A percentile compares a stretch with the other conserved stretches of the same genome.
Evolutionary conservation across 2,797 vertebrate genomes (phyloP).

Genomic region (Leucoraja ocellata): DNA sequence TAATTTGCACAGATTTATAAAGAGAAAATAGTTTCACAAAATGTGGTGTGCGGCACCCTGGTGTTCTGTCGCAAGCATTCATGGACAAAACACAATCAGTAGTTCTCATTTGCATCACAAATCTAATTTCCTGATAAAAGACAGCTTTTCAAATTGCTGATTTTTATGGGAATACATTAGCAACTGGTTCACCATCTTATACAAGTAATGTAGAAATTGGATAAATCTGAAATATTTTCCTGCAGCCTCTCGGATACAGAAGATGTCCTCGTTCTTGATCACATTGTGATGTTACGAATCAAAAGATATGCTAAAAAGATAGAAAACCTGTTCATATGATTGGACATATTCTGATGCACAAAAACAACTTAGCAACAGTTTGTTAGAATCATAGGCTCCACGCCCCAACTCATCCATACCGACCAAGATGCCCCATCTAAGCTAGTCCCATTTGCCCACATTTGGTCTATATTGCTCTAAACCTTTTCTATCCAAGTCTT

Average conservation of each 20-base stretch:
- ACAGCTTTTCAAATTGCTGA: not conserved
- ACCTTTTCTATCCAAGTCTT: no score
- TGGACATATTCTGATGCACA: not conserved
- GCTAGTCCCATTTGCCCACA: no score
- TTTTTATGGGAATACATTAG: not conserved
- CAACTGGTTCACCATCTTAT: not conserved
- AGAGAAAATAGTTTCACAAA: not conserved
- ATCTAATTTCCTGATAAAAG: not conserved
- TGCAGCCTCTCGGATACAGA: not conserved
- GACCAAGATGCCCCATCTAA: no score
- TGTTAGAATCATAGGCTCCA: no score
- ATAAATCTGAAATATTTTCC: not conserved
- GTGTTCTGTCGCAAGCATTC: not conserved
- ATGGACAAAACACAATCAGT: not conserved
- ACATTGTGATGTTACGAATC: not conserved
- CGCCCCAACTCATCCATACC: no score
- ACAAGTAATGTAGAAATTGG: not conserved
- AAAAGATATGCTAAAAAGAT: not conserved
- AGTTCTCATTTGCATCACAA: not conserved
- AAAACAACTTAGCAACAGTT: not conserved
- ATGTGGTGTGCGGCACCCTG: not conserved
- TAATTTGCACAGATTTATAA: not conserved
- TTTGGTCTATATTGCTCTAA: no score
- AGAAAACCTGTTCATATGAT: not conserved
- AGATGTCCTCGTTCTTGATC: not conserved